Evolutionary conservation across 1,140 invertebrate genomes (phyloP).

Genomic region (Zaprionus vittiger): DNA sequence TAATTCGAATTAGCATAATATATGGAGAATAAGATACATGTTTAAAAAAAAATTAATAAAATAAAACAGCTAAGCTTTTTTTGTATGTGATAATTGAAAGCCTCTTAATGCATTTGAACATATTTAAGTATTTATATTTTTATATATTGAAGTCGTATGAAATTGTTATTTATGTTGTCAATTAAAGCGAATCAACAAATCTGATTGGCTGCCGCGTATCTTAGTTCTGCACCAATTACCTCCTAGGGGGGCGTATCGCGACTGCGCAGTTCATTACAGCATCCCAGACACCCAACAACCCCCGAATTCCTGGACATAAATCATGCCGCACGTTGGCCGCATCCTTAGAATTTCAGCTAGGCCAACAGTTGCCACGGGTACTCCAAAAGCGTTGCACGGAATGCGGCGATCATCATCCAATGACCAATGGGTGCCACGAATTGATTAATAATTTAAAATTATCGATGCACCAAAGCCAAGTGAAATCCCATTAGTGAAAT

Average conservation of each 20-base stretch:
- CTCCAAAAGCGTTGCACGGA: constrained; percentile 65
- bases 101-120: background rate
- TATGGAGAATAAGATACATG: background rate
- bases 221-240: constrained; percentile 44
- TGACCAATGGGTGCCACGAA: constrained; percentile 58
- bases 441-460: constrained; percentile 70
- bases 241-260: constrained; percentile 48
- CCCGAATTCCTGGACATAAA: constrained; percentile 27
- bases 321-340: constrained; percentile 16
- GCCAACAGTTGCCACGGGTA: constrained; percentile 64
- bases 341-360: constrained; percentile 19
- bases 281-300: constrained; percentile 52
- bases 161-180: background rate
- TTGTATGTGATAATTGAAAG: background rate
- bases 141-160: background rate
- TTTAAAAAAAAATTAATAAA: background rate
- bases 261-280: constrained; percentile 59
- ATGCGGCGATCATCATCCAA: constrained; percentile 55
- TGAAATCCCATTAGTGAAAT: constrained; percentile 69
- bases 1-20: background rate
- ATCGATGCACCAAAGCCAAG: constrained; percentile 65
- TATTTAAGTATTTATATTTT: background rate
- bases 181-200: background rate
- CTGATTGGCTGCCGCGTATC: constrained; percentile 42
- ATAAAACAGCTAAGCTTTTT: background rate